Conservation (phyloP, 2,888 invertebrate genomes). For the Willowsia nigromaculata region DNA sequence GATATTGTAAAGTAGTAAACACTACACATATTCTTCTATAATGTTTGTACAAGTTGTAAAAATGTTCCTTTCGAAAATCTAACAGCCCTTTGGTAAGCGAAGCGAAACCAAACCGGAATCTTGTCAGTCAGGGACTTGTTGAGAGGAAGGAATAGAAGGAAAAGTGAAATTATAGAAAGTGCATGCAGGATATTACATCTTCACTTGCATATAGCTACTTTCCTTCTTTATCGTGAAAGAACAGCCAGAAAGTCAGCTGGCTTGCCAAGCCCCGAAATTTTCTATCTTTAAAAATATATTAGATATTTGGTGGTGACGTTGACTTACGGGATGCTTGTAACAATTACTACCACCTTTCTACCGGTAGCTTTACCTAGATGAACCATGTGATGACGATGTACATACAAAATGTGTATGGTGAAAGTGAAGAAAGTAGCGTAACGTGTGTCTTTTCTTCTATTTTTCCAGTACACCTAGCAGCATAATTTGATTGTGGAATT, state of each 20-base stretch:
- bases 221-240: constrained; percentile 40
- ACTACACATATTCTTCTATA: background rate
- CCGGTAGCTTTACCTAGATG: background rate
- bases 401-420: background rate
- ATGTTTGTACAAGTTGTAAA: constrained; percentile 30
- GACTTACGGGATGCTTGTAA: background rate
- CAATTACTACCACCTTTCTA: constrained; percentile 21
- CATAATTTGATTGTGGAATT: constrained; percentile 74
- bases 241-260: constrained; percentile 42
- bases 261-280: background rate
- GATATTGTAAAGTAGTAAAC: background rate
- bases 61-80: constrained; percentile 28
- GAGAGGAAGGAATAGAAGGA: background rate
- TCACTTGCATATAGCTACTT: background rate
- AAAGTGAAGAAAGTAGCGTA: background rate
- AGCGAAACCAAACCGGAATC: constrained; percentile 65
- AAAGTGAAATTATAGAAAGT: constrained; percentile 23
- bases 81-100: constrained; percentile 67
- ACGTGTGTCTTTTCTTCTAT: constrained; percentile 34
- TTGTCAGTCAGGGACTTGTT: constrained; percentile 43
- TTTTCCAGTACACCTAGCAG: constrained; percentile 70
- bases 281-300: background rate
- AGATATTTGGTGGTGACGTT: constrained; percentile 37
- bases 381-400: background rate
- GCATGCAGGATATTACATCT: background rate